Percentiles rank a stretch among this genome's conserved stretches.
phyloP scores from a whole-genome alignment of 2,113 vertebrate species.

The Pterocles burchelli region DNA sequence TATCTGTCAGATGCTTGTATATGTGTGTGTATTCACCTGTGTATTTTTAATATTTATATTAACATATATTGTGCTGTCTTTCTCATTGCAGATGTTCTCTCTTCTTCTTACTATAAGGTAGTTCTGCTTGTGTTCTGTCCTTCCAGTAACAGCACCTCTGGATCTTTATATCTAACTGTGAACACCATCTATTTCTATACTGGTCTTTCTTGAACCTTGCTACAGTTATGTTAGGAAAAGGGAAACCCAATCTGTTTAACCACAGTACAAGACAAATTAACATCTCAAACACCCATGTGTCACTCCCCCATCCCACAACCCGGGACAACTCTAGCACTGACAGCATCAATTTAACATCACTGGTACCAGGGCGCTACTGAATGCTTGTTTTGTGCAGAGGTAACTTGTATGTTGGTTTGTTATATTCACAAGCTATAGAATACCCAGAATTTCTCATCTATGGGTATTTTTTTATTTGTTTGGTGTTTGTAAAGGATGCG shows the following conservation, averaged over 20 bases:
- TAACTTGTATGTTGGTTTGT: not conserved
- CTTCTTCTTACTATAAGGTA: not conserved
- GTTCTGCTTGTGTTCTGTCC: not conserved
- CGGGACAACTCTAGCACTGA: not conserved
- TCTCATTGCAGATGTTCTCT: not conserved
- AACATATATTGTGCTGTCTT: not conserved
- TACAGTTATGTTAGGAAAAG: not conserved
- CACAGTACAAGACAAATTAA: not conserved
- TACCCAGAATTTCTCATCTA: not conserved
- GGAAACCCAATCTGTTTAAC: not conserved
- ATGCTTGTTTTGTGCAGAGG: not conserved
- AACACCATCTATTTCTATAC: not conserved
- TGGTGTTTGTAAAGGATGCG: not conserved
- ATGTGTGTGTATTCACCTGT: not conserved
- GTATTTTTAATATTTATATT: not conserved
- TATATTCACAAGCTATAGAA: not conserved
- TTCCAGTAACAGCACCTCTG: not conserved
- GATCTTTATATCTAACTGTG: not conserved
- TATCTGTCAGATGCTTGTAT: not conserved
- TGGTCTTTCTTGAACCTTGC: not conserved
- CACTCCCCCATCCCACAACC: accelerated
- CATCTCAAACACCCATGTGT: not conserved
- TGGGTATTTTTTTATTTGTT: not conserved
- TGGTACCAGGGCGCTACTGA: not conserved
- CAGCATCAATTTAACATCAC: not conserved